Evolutionary conservation across 2,888 invertebrate species (phyloP), one percentile per base, ranked within the genome.

Genomic region (Pilophorus perplexus): DNA sequence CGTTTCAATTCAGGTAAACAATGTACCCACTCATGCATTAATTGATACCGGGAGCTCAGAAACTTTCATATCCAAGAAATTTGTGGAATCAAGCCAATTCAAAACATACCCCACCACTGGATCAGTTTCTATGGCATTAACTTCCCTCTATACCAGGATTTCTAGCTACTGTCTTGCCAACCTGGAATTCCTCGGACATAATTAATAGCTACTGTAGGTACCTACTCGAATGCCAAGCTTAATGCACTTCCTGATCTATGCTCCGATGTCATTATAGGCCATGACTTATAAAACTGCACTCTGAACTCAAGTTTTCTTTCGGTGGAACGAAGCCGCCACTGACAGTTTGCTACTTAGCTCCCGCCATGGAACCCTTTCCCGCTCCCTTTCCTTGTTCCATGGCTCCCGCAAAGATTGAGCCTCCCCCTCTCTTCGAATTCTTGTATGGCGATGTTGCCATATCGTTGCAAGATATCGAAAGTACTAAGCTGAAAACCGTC

Each of bases 391-490:
- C n/a, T n/a, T n/a, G n/a, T n/a, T n/a, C n/a, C n/a, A 3, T 48
- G 12, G 5, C 48, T 48, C 48, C 5, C 12, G 48, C 48, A 3
- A 48, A 48, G 3, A 33, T 55, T 4, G 55, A 55, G 4, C 55
- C 55, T 37, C 38, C 55, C 3, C 55, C 55, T 38, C 55, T 55
- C 20, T 55, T 55, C 18, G 55, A 55, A 55, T 38, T 38, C 25
- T 38, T 28, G 16, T 22, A 10, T 20, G 18, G 55, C 1, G 22
- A 55, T 14, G 12, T 57, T 3, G 14, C n/a, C n/a, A n/a, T n/a
- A n/a, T n/a, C n/a, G n/a, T n/a, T n/a, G n/a, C n/a, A 23, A 50
- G 22, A 50, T 50, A 16, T 8, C 50, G 10, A 50, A 50, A 50
- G 25, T 10, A 50, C 16, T 44, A 8, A 12, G 14, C 8, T 50